These are phyloP conservation scores for Ophioninae sp. DNA, from an alignment of 2,888 invertebrate genomes.

Conservation along the genomic window DNA sequence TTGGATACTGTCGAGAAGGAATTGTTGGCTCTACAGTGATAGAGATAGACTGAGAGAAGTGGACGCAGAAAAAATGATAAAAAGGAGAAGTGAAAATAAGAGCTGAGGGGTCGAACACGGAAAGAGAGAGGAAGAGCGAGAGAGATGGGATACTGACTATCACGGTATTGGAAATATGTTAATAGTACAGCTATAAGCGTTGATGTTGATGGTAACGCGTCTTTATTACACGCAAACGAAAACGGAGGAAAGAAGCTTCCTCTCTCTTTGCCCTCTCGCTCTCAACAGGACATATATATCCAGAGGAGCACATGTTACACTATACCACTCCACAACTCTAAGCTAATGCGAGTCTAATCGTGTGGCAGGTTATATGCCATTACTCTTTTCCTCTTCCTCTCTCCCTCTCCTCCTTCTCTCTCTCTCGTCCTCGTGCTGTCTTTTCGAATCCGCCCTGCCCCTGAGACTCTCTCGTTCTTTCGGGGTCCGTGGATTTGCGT, in stretches of 20 bases:
- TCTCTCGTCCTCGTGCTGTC: neutral
- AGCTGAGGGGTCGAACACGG: neutral
- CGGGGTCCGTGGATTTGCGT: conserved; percentile 24
- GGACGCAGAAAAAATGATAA: conserved; percentile 47
- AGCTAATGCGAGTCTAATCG: conserved; percentile 53
- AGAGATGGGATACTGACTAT: conserved; percentile 56
- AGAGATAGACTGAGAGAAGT: conserved; percentile 10
- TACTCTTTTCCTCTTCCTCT: conserved; percentile 2
- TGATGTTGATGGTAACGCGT: conserved; percentile 72
- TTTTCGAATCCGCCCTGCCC: too few species aligned
- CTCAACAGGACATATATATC: neutral
- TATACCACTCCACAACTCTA: conserved; percentile 11
- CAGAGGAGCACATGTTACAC: conserved; percentile 2
- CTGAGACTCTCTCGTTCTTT: neutral
- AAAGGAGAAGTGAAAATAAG: neutral
- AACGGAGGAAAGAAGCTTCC: conserved; percentile 18
- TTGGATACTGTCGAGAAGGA: conserved; percentile 23
- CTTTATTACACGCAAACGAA: conserved; percentile 77
- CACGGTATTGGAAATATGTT: conserved; percentile 64
- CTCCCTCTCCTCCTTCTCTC: too few species aligned
- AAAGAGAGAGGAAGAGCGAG: conserved; percentile 7
- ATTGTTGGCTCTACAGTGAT: too few species aligned
- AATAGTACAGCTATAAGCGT: conserved; percentile 21
- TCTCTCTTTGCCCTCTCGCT: neutral
- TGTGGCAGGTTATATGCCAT: conserved; percentile 11